Base-by-base conservation (phyloP, 2,888 invertebrate genomes). In the Phengaris alcon region DNA sequence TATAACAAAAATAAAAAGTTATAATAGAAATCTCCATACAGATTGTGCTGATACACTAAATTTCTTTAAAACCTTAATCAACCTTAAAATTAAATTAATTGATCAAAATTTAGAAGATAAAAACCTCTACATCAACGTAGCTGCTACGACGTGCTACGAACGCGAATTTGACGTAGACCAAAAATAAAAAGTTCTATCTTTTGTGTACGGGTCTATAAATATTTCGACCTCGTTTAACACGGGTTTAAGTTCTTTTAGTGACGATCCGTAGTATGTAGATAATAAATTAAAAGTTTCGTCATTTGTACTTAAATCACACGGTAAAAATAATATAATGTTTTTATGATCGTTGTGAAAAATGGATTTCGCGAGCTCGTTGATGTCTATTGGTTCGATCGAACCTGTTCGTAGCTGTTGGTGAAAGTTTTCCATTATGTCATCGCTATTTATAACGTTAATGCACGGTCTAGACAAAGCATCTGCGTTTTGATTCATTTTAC, bases 401-500 rank as follows among this genome's bases (percentile, higher is more conserved):
- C 52, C 72, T 6, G 51, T 48, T 72, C 46, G 52, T 48, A 72
- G 15, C 12, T 72, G 72, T 72, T 72, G 15, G 3, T 22, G 46
- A 68, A 68, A 68, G 12, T 68, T 13, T 10, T 9, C 13, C 68
- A 68, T 68, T 8, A 68, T 15, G 48, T 74, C 59, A 46, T 74
- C 64, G n/a, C 12, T 22, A 68, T 75, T 3, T 15, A 54, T 13
- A 68, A 68, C 3, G 52, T 75, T 75, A n/a, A 75, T 75, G 9
- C 59, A 57, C 5, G 57, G 55, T 74, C 74, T 74, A 9, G 74
- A 74, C n/a, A 74, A 74, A n/a, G 74, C 74, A 13, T 73, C 73
- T 13, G 73, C 57, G 54, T 73, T 73, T 48, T 77, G 77, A 64
- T 81, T 81, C 22, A 15, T 64, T 77, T 79, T 80, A 10, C 80